A percentile compares a stretch with the other conserved stretches of the same genome.
Conservation (phyloP, 2,113 vertebrate species). For the Oplegnathus fasciatus region DNA sequence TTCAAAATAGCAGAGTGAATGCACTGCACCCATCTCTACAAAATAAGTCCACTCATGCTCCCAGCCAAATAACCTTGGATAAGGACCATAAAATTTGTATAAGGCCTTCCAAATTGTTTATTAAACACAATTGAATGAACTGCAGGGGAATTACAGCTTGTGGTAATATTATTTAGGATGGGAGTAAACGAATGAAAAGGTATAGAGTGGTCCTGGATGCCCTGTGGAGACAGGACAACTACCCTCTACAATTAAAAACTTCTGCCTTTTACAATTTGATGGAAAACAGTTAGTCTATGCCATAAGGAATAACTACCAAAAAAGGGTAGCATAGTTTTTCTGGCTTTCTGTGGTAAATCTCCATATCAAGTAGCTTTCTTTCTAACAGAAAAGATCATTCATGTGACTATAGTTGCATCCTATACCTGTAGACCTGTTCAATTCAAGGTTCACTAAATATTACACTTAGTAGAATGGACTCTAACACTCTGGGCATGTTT, state of each 20-base stretch:
- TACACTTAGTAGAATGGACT: not conserved
- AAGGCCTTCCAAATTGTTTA: conserved; percentile 12
- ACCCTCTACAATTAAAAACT: not conserved
- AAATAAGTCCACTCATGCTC: not conserved
- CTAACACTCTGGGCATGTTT: not conserved
- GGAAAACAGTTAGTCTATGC: not conserved
- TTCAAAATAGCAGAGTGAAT: conserved; percentile 45
- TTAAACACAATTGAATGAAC: not conserved
- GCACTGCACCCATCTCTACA: conserved; percentile 24
- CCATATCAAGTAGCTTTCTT: not conserved
- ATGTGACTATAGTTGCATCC: not conserved
- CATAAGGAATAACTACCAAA: not conserved
- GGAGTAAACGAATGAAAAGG: not conserved
- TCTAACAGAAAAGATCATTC: not conserved
- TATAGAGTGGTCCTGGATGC: not conserved
- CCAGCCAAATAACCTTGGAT: conserved; percentile 13
- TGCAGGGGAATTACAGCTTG: not conserved
- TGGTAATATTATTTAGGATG: not conserved
- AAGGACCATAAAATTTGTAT: conserved; percentile 9
- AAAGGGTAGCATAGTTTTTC: not conserved
- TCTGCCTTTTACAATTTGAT: not conserved
- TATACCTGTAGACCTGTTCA: not conserved
- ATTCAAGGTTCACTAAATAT: not conserved
- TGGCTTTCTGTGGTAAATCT: not conserved
- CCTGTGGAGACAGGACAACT: not conserved